phyloP scores from a whole-genome alignment of 2,113 vertebrate species.

The Labrus mixtus region DNA sequence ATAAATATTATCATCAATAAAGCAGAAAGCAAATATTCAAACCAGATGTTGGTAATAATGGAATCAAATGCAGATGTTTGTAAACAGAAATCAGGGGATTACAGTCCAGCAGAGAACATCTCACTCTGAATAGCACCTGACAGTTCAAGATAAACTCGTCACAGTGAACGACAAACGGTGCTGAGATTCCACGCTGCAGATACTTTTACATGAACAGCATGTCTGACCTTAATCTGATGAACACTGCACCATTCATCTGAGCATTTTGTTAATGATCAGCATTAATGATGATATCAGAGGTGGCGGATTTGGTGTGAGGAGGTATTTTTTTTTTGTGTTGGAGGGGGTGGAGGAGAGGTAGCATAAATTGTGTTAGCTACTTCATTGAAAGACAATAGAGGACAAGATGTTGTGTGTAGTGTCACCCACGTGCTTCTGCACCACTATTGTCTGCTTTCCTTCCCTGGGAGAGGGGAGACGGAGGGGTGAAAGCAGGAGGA shows the following conservation, averaged over 20 bases:
- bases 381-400: constrained; percentile 76
- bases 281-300: constrained; percentile 25
- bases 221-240: constrained; percentile 1
- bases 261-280: background rate
- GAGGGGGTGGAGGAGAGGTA: constrained; percentile 16
- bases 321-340: background rate
- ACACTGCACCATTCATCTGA: background rate
- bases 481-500: constrained; percentile 42
- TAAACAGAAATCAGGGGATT: too few relatives aligned
- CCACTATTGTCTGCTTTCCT: constrained; percentile 71
- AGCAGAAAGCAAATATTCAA: too few relatives aligned
- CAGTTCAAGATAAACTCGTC: too few relatives aligned
- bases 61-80: too few relatives aligned
- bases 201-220: background rate
- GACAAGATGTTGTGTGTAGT: constrained; percentile 73
- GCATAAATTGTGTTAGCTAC: constrained; percentile 60
- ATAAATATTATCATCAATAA: too few relatives aligned
- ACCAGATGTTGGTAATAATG: too few relatives aligned
- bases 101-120: too few relatives aligned
- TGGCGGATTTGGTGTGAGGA: background rate
- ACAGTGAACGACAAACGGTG: too few relatives aligned
- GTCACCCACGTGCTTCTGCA: constrained; percentile 73
- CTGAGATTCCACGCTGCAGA: background rate
- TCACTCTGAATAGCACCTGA: too few relatives aligned
- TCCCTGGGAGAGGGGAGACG: constrained; percentile 44